phyloP scores from a whole-genome alignment of 1,140 invertebrate species.

The Antheraea mylitta region DNA sequence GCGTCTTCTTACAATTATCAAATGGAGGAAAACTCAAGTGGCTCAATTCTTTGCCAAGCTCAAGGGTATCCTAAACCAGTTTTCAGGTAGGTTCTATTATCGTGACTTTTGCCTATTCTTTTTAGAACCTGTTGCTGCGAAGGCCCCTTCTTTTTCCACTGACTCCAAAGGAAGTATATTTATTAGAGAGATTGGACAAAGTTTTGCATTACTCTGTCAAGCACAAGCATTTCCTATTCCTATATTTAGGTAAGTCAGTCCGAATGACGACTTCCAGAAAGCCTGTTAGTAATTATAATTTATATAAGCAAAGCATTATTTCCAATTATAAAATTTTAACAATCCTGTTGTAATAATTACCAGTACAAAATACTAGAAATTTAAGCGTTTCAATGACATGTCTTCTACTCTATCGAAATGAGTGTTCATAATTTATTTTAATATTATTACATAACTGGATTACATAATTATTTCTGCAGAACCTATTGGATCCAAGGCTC shows the following conservation, averaged over 20 bases:
- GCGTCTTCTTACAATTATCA: slow-evolving; percentile 80
- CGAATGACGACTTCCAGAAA: slow-evolving; percentile 54
- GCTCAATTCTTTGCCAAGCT: slow-evolving; percentile 85
- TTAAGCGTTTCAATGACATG: not conserved
- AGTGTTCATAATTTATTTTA: slow-evolving; percentile 28
- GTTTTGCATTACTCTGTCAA: slow-evolving; percentile 82
- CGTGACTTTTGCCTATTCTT: slow-evolving; percentile 32
- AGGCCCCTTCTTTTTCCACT: slow-evolving; percentile 84
- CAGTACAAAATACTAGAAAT: not conserved
- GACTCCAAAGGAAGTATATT: slow-evolving; percentile 83
- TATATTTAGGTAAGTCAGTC: slow-evolving; percentile 82
- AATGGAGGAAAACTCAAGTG: slow-evolving; percentile 63
- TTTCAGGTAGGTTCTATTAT: slow-evolving; percentile 80
- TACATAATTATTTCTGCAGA: slow-evolving; percentile 72
- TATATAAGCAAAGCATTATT: slow-evolving; percentile 1
- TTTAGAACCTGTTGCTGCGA: slow-evolving; percentile 84
- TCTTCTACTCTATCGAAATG: not conserved
- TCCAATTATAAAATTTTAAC: not conserved
- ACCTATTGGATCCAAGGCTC: slow-evolving; percentile 83
- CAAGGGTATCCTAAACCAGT: slow-evolving; percentile 87
- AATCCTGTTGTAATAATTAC: not conserved
- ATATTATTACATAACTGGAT: slow-evolving; percentile 8
- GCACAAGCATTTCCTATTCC: slow-evolving; percentile 85
- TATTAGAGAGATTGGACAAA: slow-evolving; percentile 70
- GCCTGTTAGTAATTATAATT: slow-evolving; percentile 49